Conservation (phyloP, 1,140 invertebrate genomes). For the Lutraria rhynchaena region DNA sequence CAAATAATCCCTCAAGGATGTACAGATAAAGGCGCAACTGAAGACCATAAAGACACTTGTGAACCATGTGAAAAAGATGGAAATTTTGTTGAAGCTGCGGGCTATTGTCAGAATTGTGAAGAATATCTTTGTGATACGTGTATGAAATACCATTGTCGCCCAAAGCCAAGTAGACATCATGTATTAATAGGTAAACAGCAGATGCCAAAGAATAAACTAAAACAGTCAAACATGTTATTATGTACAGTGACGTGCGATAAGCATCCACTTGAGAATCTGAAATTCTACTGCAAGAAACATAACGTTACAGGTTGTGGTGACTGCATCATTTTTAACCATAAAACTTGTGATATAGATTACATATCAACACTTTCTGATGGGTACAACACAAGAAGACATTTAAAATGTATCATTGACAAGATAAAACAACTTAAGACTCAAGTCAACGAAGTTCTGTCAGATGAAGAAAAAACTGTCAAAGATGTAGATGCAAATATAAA, state of each 20-base stretch:
- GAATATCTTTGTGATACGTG: conserved; percentile 2
- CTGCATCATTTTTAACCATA: conserved; percentile 25
- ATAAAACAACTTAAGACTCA: not conserved
- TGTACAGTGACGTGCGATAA: not conserved
- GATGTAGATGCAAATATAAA: not conserved
- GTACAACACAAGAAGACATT: not conserved
- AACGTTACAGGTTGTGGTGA: not conserved
- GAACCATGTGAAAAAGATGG: not conserved
- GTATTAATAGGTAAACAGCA: not conserved
- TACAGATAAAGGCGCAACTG: no score
- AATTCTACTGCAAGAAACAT: conserved; percentile 3
- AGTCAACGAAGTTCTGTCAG: not conserved
- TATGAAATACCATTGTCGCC: conserved; percentile 5
- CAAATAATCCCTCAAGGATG: no score
- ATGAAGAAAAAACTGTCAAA: not conserved
- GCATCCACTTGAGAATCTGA: not conserved
- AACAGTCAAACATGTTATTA: not conserved
- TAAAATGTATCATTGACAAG: not conserved
- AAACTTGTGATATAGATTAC: conserved; percentile 1
- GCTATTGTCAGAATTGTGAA: not conserved
- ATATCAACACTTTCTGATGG: not conserved
- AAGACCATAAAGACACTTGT: not conserved
- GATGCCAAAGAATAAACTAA: not conserved
- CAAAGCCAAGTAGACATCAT: not conserved
- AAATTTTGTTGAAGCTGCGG: not conserved